Percentiles rank a stretch among this genome's conserved stretches.
Conservation (phyloP, 2,113 vertebrate species). For the Engraulis encrasicolus region DNA sequence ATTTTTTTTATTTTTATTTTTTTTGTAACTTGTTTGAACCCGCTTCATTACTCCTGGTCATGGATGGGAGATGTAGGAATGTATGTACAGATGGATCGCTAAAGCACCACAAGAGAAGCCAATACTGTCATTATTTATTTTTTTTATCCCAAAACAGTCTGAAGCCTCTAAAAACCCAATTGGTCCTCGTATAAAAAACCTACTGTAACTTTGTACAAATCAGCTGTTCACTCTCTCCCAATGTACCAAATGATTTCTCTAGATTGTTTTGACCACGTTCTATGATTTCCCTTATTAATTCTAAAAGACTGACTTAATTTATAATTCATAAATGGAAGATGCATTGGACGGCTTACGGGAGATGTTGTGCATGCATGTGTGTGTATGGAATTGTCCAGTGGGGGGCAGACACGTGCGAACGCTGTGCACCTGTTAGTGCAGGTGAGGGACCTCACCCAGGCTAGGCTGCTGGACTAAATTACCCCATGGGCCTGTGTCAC, state of each 20-base stretch:
- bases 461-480: neutral
- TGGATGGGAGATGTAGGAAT: neutral
- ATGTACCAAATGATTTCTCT: neutral
- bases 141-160: conserved; percentile 25
- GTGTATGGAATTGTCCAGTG: conserved; percentile 31
- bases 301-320: neutral
- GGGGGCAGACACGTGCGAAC: neutral
- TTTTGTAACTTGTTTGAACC: conserved; percentile 67
- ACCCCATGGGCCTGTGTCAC: neutral
- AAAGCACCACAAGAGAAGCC: conserved; percentile 4
- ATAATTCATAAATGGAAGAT: neutral
- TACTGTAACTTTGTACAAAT: neutral
- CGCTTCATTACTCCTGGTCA: conserved; percentile 58
- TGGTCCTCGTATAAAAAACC: conserved; percentile 12
- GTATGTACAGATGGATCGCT: neutral
- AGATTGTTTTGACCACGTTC: neutral
- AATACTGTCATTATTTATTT: conserved; percentile 4
- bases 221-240: neutral
- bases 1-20: no score
- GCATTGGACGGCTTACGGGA: neutral
- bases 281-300: neutral
- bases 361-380: neutral
- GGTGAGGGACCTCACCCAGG: conserved; percentile 56
- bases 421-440: conserved; percentile 43
- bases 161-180: neutral